Evolutionary conservation across 2,888 invertebrate genomes (phyloP).

Genomic region (Caenorhabditis sp.): DNA sequence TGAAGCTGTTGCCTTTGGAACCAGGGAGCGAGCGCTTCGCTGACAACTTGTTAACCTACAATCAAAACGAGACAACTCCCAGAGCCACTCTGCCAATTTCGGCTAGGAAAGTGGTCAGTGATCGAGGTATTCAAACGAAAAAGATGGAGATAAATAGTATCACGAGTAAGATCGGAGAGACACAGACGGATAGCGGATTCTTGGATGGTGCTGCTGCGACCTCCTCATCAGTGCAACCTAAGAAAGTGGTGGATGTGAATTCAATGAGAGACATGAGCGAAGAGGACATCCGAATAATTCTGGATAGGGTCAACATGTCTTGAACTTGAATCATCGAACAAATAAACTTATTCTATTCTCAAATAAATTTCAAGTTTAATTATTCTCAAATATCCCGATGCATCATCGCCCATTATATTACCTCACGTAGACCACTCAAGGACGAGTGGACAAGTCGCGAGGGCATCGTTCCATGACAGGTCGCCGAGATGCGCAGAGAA

Average conservation of each 20-base stretch:
- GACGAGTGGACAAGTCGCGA: conserved; percentile 11
- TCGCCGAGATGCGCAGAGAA: neutral
- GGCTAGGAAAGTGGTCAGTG: conserved; percentile 28
- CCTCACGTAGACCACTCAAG: conserved; percentile 11
- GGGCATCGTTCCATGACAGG: conserved; percentile 24
- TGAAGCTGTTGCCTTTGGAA: conserved; percentile 47
- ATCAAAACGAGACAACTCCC: conserved; percentile 16
- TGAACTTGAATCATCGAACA: conserved; percentile 2
- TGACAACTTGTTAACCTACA: conserved; percentile 28
- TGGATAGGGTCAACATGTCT: conserved; percentile 18
- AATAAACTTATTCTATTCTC: neutral
- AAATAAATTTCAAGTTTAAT: conserved; percentile 2
- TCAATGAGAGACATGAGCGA: conserved; percentile 38
- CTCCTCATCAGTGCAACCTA: neutral
- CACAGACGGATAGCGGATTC: conserved; percentile 29
- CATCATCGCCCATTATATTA: conserved; percentile 15
- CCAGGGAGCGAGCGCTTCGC: conserved; percentile 20
- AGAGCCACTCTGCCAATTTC: conserved; percentile 9
- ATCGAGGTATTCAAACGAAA: conserved; percentile 38
- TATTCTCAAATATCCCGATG: conserved; percentile 5
- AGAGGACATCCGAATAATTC: conserved; percentile 36
- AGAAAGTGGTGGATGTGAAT: conserved; percentile 37
- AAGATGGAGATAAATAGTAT: neutral
- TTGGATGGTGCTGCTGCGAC: neutral
- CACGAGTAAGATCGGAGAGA: conserved; percentile 32